phyloP scores from a whole-genome alignment of 2,113 vertebrate genomes.

The Sialia sialis region DNA sequence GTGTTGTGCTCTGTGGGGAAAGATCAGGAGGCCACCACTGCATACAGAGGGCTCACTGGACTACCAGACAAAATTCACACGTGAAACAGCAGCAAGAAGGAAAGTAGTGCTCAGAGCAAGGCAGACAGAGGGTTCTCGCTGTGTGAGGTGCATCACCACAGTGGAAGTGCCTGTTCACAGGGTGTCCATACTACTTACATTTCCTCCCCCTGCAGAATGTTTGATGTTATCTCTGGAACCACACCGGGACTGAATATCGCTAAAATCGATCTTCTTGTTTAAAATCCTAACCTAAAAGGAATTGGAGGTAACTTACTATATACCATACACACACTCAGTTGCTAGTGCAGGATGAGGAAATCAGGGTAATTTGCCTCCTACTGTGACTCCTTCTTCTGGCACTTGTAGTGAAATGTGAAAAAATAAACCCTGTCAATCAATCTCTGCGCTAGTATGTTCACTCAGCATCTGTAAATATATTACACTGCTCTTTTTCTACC shows the following conservation, averaged over 20 bases:
- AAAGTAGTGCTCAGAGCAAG: background rate
- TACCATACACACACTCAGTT: background rate
- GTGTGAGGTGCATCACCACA: conserved; percentile 16
- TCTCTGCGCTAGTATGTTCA: background rate
- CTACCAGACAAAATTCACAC: background rate
- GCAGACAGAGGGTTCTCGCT: conserved; percentile 21
- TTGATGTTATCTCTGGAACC: conserved; percentile 94
- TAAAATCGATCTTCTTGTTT: conserved; percentile 94
- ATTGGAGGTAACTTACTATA: conserved; percentile 73
- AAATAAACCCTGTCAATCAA: background rate
- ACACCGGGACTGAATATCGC: conserved; percentile 84
- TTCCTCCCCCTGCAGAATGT: conserved; percentile 83
- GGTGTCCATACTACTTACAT: conserved; percentile 82
- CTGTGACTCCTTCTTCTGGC: background rate
- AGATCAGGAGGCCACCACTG: background rate
- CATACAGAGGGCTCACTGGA: background rate
- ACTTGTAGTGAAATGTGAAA: background rate
- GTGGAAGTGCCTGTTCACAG: conserved; percentile 17
- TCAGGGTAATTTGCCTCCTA: background rate
- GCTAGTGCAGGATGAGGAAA: background rate
- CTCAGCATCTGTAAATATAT: background rate
- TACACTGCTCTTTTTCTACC: background rate
- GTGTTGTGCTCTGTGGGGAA: background rate
- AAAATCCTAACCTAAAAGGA: conserved; percentile 94
- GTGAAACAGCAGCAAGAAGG: conserved; percentile 16